Base-by-base conservation (phyloP, 2,797 vertebrate species). In the Scyliorhinus canicula region DNA sequence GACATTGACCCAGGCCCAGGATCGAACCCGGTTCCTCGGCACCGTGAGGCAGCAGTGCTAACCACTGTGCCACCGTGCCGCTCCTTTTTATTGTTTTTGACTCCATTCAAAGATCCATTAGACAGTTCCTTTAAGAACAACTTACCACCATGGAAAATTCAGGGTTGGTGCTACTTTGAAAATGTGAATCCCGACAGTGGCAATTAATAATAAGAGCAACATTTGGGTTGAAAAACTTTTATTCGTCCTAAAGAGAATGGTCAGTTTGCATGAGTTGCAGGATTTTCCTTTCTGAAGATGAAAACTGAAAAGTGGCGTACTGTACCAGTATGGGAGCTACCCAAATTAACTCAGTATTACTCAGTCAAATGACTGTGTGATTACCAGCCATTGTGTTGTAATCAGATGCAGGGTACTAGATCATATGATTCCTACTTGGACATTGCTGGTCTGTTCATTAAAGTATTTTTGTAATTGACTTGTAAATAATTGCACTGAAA, bases 261-360 rank as follows among this genome's bases (percentile, higher is more conserved):
- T 40, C 57, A 65, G 40, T 63, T 50, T 94, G 67, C 67, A 74
- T 47, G 35, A 19, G 19, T 74, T 50, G 47, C 19, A 3, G 67
- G 47, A 67, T 44, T 94, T 94, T 94, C 40, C 93, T 74, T 52
- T 52, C 50, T n/a, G 44, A 71, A 94, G 67, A 69, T 74, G 52
- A 94, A 93, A 71, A 50, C 91, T 93, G 63, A 1, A 65, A 69
- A 26, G 40, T 67, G 63, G 50, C 91, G 28, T 93, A n/a, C 40
- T 88, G 67, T 74, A n/a, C 31, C 69, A 94, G 28, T 74, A 16
- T 94, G 67, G 67, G 93, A 19, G 1, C 65, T 55, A 69, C 24
- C 47, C 16, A 47, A 74, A 28, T 94, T 52, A 71, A 94, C 44
- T 44, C 26, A 24, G 63, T 50, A 31, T n/a, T 50, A 47, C 93